Conservation (phyloP, 37 sponge, comb jelly and placozoan species). For the Dysidea cf. avara region DNA sequence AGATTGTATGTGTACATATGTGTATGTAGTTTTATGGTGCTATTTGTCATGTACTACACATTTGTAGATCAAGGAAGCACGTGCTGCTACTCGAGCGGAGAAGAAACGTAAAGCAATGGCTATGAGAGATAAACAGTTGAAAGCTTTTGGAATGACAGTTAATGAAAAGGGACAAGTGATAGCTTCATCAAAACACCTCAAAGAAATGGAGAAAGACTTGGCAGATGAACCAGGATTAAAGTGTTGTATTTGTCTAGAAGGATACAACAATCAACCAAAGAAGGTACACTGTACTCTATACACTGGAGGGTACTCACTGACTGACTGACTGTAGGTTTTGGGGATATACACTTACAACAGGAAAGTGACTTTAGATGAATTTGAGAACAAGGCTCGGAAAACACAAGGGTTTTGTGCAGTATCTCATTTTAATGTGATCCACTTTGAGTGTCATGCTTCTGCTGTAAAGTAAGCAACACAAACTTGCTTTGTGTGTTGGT, state of each 20-base stretch:
- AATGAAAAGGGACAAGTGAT: constrained; percentile 89
- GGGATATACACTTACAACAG: constrained; percentile 93
- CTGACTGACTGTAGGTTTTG: constrained; percentile 44
- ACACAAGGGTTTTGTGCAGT: constrained; percentile 82
- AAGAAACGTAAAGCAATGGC: constrained; percentile 84
- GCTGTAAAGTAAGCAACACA: constrained; percentile 69
- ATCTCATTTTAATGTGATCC: constrained; percentile 90
- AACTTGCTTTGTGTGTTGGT: neutral
- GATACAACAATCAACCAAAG: constrained; percentile 87
- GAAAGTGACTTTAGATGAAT: constrained; percentile 81
- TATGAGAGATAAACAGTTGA: constrained; percentile 84
- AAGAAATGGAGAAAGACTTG: constrained; percentile 66
- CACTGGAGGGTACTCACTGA: neutral
- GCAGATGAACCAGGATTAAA: constrained; percentile 81
- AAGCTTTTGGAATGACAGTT: constrained; percentile 69
- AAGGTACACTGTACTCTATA: constrained; percentile 45
- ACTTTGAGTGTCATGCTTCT: constrained; percentile 87
- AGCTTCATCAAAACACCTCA: constrained; percentile 28
- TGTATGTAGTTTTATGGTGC: neutral
- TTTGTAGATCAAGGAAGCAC: constrained; percentile 60
- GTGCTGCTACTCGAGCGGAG: constrained; percentile 67
- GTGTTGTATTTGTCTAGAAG: constrained; percentile 92
- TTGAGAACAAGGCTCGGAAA: constrained; percentile 85
- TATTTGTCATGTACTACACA: neutral
- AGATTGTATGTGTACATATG: constrained; percentile 14